Conservation (phyloP, 2,888 invertebrate genomes). For the Orchesella flavescens region DNA sequence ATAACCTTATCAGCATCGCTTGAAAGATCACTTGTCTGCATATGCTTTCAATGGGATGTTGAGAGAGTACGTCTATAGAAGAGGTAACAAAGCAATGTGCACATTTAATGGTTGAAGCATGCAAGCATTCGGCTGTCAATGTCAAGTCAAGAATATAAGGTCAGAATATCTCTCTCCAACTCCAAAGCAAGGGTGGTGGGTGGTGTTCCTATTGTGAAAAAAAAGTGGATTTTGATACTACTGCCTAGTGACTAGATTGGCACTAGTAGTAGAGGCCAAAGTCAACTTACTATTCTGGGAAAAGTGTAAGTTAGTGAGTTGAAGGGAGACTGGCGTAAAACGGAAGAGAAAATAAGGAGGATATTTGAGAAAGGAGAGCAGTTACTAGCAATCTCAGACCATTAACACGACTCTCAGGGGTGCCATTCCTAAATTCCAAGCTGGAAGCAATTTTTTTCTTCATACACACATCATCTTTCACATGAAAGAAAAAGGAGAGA, state of each 20-base stretch:
- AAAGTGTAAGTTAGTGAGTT: constrained; percentile 9
- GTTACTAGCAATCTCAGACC: constrained; percentile 70
- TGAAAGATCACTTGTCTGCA: constrained; percentile 36
- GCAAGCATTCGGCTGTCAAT: constrained; percentile 47
- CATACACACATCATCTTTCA: constrained; percentile 29
- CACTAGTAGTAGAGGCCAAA: constrained; percentile 10
- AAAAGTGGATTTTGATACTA: not conserved
- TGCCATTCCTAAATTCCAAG: constrained; percentile 69
- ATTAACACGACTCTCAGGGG: constrained; percentile 72
- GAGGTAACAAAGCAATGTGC: not conserved
- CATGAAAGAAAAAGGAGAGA: not conserved
- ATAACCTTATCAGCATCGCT: constrained; percentile 66
- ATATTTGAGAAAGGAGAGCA: constrained; percentile 68
- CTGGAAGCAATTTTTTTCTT: constrained; percentile 60
- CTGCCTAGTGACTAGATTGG: too few species aligned
- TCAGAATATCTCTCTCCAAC: constrained; percentile 62
- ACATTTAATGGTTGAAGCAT: not conserved
- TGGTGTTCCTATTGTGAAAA: too few species aligned
- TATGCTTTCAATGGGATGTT: not conserved
- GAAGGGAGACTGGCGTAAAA: constrained; percentile 8
- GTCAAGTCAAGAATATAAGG: constrained; percentile 60
- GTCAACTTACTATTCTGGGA: not conserved
- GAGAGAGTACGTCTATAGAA: not conserved
- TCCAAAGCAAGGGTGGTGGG: not conserved
- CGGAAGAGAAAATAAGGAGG: constrained; percentile 65